Percentiles rank a stretch among this genome's conserved stretches.
phyloP scores from a whole-genome alignment of 2,888 invertebrate species.

The Automeris io region DNA sequence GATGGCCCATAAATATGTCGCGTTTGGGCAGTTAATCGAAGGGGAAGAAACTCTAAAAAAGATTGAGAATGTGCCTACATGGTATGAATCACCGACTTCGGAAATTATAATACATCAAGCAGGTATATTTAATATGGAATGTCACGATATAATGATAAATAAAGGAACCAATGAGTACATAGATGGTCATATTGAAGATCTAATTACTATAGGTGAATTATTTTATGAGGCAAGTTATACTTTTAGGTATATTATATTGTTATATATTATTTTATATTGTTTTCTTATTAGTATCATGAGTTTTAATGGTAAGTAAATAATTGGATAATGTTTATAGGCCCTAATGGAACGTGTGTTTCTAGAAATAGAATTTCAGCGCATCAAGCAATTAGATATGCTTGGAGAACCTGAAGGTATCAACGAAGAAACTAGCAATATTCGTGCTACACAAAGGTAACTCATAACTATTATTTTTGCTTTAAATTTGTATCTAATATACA shows the following conservation, averaged over 20 bases:
- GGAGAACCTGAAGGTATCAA: constrained; percentile 23
- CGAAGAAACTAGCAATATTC: constrained; percentile 25
- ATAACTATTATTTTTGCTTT: no score
- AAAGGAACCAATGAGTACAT: constrained; percentile 46
- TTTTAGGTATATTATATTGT: not conserved
- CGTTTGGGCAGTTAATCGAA: constrained; percentile 83
- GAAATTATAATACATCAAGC: constrained; percentile 39
- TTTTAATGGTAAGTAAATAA: not conserved
- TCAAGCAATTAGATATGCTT: constrained; percentile 23
- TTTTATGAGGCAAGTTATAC: constrained; percentile 38
- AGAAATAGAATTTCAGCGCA: constrained; percentile 29
- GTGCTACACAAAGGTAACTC: constrained; percentile 41
- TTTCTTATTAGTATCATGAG: no score
- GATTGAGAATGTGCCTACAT: constrained; percentile 79
- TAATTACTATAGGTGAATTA: constrained; percentile 35
- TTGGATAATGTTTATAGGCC: constrained; percentile 21
- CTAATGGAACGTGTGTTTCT: constrained; percentile 39
- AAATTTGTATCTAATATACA: no score
- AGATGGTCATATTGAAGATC: constrained; percentile 50
- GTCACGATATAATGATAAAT: constrained; percentile 48
- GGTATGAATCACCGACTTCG: constrained; percentile 77
- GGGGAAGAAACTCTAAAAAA: constrained; percentile 77
- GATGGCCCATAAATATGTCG: constrained; percentile 85
- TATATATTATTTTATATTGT: not conserved
- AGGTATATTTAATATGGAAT: constrained; percentile 55